phyloP scores from a whole-genome alignment of 92 coral and sea anemone genomes.

The Siderastrea radians region DNA sequence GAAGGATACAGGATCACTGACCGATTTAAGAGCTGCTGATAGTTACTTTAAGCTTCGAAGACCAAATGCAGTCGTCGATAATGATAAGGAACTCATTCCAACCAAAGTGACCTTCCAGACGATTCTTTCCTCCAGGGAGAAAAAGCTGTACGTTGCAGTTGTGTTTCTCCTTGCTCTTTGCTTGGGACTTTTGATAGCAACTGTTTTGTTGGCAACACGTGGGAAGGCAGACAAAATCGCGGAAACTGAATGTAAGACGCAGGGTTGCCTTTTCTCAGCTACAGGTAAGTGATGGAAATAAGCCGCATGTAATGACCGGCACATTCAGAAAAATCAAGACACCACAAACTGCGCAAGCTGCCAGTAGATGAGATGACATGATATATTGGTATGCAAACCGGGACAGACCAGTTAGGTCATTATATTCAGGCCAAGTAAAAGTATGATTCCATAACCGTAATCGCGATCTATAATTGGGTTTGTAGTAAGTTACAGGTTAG shows the following conservation, averaged over 20 bases:
- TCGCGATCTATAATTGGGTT: no score
- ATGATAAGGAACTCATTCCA: background rate
- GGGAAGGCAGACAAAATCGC: background rate
- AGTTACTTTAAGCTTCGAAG: conserved; percentile 5
- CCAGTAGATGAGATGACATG: no score
- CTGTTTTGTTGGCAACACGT: background rate
- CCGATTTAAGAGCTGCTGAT: background rate
- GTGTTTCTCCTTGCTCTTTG: background rate
- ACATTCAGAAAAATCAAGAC: background rate
- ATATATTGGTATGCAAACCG: no score
- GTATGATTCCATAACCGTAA: no score
- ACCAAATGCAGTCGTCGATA: background rate
- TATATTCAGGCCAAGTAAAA: no score
- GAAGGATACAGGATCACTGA: conserved; percentile 2
- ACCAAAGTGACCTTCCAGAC: background rate
- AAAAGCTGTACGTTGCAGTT: background rate
- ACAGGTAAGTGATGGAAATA: background rate
- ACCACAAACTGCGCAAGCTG: no score
- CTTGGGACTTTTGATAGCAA: background rate
- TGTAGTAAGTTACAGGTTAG: no score
- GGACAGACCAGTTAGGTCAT: no score
- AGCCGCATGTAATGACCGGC: background rate
- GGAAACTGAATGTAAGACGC: background rate
- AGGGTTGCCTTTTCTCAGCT: background rate
- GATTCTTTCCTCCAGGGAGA: background rate